Evolutionary conservation across 2,888 invertebrate species (phyloP).

Genomic region (Fragum sueziense): DNA sequence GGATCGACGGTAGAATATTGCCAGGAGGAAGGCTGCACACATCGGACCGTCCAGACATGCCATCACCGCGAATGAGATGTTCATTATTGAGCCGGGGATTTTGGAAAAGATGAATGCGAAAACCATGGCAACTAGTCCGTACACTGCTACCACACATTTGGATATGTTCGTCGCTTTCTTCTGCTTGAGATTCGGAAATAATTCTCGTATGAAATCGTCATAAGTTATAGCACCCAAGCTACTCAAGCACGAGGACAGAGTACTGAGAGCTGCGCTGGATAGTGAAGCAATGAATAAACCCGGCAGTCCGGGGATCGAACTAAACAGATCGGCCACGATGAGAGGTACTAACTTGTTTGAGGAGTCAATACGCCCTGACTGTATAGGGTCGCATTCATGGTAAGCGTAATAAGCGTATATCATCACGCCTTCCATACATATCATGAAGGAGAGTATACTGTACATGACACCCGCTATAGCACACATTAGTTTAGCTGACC

Average conservation of each 20-base stretch:
- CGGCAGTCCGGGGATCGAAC: conserved; percentile 26
- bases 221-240: conserved; percentile 35
- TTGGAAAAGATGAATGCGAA: conserved; percentile 16
- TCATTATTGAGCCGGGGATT: conserved; percentile 16
- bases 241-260: conserved; percentile 37
- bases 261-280: conserved; percentile 38
- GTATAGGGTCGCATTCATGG: conserved; percentile 25
- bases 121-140: conserved; percentile 22
- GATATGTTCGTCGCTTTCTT: conserved; percentile 23
- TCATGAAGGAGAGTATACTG: conserved; percentile 5
- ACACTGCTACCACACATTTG: conserved; percentile 3
- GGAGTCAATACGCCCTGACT: conserved; percentile 19
- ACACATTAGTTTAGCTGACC: conserved; percentile 27
- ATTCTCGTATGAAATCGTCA: conserved; percentile 33
- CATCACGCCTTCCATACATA: conserved; percentile 26
- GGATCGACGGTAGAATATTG: conserved; percentile 17
- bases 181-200: conserved; percentile 12
- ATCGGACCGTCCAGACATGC: conserved; percentile 38
- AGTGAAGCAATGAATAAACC: conserved; percentile 41
- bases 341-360: conserved; percentile 38
- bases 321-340: conserved; percentile 29
- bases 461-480: conserved; percentile 25
- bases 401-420: conserved; percentile 34
- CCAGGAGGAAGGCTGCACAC: conserved; percentile 30
- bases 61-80: conserved; percentile 29